Percentiles rank a stretch among this genome's conserved stretches.
Evolutionary conservation across 2,113 vertebrate species (phyloP).

Genomic region (Macroglossus sobrinus): DNA sequence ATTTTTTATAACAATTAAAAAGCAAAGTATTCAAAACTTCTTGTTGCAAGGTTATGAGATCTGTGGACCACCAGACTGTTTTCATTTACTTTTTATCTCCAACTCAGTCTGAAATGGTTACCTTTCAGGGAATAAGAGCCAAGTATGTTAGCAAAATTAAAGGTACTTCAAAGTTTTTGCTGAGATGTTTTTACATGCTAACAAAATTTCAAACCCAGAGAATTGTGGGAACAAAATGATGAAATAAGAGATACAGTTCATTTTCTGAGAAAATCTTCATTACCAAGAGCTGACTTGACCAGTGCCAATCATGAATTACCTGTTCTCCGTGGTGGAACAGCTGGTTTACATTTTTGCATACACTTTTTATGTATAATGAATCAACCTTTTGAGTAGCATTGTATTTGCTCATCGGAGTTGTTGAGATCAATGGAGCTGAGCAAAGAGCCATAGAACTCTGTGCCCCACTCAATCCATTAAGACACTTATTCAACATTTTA

Average conservation of each 20-base stretch:
- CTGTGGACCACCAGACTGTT: neutral
- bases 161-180: neutral
- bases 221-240: neutral
- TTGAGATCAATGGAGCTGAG: neutral
- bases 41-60: neutral
- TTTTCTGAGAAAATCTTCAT: constrained; percentile 20
- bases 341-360: neutral
- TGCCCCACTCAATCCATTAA: neutral
- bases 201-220: neutral
- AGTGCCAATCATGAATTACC: neutral
- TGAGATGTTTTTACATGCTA: neutral
- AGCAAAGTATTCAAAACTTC: neutral
- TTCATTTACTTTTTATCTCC: neutral
- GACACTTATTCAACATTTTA: neutral
- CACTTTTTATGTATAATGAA: neutral
- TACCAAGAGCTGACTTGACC: neutral
- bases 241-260: neutral
- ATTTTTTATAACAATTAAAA: neutral
- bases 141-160: neutral
- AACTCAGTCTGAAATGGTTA: neutral
- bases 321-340: neutral
- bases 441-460: neutral
- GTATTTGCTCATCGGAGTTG: neutral
- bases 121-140: neutral
- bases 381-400: neutral